A percentile compares a stretch with the other conserved stretches of the same genome.
phyloP scores from a whole-genome alignment of 2,888 invertebrate genomes.

The Drosophila fulvimacula region DNA sequence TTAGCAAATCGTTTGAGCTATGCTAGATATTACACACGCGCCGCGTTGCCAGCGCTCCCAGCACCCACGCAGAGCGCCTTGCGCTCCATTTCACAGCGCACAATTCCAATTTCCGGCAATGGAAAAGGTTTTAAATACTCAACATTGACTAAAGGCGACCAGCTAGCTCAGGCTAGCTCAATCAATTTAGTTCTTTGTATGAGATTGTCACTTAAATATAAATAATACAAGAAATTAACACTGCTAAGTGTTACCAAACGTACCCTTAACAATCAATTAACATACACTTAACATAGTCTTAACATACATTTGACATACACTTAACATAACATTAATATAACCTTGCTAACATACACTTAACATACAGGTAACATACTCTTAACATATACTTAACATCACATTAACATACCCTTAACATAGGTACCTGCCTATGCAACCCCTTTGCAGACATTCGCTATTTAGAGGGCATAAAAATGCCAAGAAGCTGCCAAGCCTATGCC shows the following conservation, averaged over 20 bases:
- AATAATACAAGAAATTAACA: too few species aligned
- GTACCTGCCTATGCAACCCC: neutral
- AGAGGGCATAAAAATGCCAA: constrained; percentile 20
- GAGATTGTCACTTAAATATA: neutral
- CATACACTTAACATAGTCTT: too few species aligned
- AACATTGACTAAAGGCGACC: neutral
- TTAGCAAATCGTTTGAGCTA: constrained; percentile 52
- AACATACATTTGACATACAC: too few species aligned
- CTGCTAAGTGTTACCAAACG: too few species aligned
- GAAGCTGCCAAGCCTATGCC: constrained; percentile 42
- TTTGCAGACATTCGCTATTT: neutral
- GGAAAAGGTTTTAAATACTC: neutral
- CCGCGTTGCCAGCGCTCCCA: constrained; percentile 9
- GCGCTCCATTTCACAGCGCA: constrained; percentile 42
- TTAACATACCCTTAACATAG: neutral
- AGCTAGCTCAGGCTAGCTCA: too few species aligned
- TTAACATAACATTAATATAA: too few species aligned
- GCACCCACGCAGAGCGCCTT: constrained; percentile 17
- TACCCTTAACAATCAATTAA: too few species aligned
- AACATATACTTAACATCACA: too few species aligned
- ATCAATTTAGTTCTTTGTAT: neutral
- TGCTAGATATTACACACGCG: constrained; percentile 51
- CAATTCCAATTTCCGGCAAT: constrained; percentile 63
- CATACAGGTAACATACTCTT: too few species aligned
- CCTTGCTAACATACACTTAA: too few species aligned